These are phyloP conservation scores for Catamblyrhynchus diadema DNA, from an alignment of 2,797 vertebrate species.

Conservation along the genomic window DNA sequence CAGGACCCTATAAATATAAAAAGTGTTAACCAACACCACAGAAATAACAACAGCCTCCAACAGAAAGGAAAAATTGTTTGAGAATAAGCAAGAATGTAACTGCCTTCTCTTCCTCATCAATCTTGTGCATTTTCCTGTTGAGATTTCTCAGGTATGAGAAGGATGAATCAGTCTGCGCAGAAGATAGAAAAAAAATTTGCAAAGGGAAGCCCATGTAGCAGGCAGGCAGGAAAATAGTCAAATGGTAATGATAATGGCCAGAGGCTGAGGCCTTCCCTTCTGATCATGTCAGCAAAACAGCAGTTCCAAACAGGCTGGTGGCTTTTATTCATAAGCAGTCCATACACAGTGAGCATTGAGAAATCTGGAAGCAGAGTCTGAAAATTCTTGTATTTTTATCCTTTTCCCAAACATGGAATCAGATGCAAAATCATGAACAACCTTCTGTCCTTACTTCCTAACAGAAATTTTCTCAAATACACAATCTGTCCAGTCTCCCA, in stretches of 20 bases:
- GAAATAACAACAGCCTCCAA: not conserved
- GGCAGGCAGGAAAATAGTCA: conserved; percentile 30
- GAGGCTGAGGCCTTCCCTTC: conserved; percentile 35
- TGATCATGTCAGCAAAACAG: conserved; percentile 11
- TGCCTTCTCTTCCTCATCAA: not conserved
- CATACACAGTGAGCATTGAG: not conserved
- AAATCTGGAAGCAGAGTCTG: not conserved
- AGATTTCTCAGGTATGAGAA: conserved; percentile 6
- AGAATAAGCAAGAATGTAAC: not conserved
- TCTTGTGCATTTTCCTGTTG: not conserved
- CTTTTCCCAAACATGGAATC: not conserved
- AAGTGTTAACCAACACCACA: not conserved
- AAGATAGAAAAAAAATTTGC: not conserved
- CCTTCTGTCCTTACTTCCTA: not conserved
- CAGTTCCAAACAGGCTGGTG: not conserved
- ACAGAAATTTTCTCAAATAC: not conserved
- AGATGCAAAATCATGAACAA: not conserved
- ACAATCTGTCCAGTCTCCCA: not conserved
- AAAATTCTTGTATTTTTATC: not conserved
- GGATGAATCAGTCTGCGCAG: not conserved
- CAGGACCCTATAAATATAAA: not conserved
- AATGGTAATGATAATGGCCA: conserved; percentile 42
- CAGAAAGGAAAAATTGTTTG: not conserved
- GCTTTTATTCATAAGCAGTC: not conserved
- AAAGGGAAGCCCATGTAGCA: conserved; percentile 49